These are phyloP conservation scores for Acronicta leporina DNA, from an alignment of 2,888 invertebrate genomes.

Conservation along the genomic window DNA sequence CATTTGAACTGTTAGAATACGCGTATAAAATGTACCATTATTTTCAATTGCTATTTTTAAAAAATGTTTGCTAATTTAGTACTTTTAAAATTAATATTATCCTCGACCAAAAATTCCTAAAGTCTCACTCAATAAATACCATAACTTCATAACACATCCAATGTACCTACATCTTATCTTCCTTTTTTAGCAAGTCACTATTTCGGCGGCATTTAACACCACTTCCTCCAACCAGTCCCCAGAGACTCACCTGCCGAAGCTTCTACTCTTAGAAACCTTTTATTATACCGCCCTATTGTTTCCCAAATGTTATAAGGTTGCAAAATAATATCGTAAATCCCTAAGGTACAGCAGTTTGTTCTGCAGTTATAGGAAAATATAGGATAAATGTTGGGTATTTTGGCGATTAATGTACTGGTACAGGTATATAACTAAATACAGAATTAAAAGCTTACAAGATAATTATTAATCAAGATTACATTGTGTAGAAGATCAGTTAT, in stretches of 20 bases:
- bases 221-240: conserved; percentile 70
- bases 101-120: not conserved
- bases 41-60: not conserved
- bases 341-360: conserved; percentile 17
- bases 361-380: conserved; percentile 18
- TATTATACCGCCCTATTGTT: conserved; percentile 79
- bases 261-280: conserved; percentile 71
- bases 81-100: not conserved
- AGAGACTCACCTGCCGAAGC: conserved; percentile 81
- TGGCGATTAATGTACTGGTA: no score
- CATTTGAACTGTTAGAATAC: no score
- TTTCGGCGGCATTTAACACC: conserved; percentile 61
- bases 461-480: no score
- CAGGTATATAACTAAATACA: no score
- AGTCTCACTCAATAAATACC: not conserved
- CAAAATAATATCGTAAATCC: conserved; percentile 50
- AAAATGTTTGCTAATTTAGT: not conserved
- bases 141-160: not conserved
- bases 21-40: no score
- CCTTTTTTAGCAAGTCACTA: conserved; percentile 75
- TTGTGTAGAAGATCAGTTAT: no score
- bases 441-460: no score
- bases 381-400: no score
- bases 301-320: conserved; percentile 53
- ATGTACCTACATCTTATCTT: conserved; percentile 20